Evolutionary conservation across 2,113 vertebrate genomes (phyloP).

Genomic region (Alexandromys fortis): DNA sequence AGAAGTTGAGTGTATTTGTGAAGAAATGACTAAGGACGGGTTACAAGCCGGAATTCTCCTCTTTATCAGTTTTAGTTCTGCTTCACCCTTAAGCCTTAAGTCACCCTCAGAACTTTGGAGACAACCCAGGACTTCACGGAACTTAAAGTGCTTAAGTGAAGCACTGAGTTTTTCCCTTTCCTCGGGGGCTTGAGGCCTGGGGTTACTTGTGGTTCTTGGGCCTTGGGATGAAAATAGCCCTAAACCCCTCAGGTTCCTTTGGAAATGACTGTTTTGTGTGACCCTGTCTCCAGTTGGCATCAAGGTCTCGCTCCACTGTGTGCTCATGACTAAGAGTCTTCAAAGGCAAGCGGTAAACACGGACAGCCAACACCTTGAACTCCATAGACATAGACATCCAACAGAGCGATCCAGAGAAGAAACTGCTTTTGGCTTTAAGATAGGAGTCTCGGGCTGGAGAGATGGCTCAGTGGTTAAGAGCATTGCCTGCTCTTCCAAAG

Average conservation of each 20-base stretch:
- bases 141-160: neutral
- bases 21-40: neutral
- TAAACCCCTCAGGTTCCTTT: neutral
- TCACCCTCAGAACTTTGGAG: neutral
- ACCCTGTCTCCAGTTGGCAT: neutral
- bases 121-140: neutral
- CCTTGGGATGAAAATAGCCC: neutral
- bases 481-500: too few species aligned
- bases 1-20: neutral
- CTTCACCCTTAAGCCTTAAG: neutral
- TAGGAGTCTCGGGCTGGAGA: too few species aligned
- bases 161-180: neutral
- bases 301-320: neutral
- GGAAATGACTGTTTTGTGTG: neutral
- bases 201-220: neutral
- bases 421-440: neutral
- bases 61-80: slow-evolving; percentile 19
- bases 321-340: neutral
- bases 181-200: neutral
- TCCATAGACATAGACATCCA: neutral
- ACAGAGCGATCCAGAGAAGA: neutral
- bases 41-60: neutral
- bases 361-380: neutral
- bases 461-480: too few species aligned
- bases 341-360: slow-evolving; percentile 28